These are phyloP conservation scores for Ictalurus furcatus DNA, from an alignment of 2,113 vertebrate genomes.

Conservation along the genomic window DNA sequence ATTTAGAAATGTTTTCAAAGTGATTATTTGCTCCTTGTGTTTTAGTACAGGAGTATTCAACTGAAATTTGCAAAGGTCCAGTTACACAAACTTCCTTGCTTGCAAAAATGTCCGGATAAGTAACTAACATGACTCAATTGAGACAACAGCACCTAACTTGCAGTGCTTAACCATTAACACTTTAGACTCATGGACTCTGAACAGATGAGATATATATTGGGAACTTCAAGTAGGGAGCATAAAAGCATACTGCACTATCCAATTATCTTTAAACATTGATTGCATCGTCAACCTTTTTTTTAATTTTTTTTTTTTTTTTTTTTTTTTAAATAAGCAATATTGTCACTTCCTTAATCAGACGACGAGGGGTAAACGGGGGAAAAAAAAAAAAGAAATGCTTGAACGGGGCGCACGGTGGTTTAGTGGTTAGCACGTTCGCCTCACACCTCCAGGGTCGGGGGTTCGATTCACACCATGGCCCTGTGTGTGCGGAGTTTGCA, in stretches of 20 bases:
- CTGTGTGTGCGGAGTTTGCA: too few species aligned
- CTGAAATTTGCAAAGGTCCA: not conserved
- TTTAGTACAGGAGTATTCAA: not conserved
- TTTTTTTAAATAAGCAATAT: not conserved
- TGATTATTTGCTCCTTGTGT: not conserved
- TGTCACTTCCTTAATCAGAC: not conserved
- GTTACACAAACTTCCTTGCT: not conserved
- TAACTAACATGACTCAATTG: not conserved
- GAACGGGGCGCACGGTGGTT: too few species aligned
- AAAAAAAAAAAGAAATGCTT: not conserved
- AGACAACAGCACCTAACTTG: not conserved
- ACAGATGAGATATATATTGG: not conserved
- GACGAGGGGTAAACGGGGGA: not conserved
- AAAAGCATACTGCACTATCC: not conserved
- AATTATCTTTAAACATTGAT: not conserved
- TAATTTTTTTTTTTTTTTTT: not conserved
- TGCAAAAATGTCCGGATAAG: not conserved
- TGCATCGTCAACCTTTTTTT: not conserved
- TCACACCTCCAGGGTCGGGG: too few species aligned
- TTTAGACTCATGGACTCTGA: not conserved
- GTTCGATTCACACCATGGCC: too few species aligned
- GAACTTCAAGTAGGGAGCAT: too few species aligned
- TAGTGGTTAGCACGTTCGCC: too few species aligned
- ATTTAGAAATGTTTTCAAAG: not conserved
- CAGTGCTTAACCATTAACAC: not conserved